These are phyloP conservation scores for Andrena chrysosceles DNA, from an alignment of 2,888 invertebrate species.

Conservation along the genomic window DNA sequence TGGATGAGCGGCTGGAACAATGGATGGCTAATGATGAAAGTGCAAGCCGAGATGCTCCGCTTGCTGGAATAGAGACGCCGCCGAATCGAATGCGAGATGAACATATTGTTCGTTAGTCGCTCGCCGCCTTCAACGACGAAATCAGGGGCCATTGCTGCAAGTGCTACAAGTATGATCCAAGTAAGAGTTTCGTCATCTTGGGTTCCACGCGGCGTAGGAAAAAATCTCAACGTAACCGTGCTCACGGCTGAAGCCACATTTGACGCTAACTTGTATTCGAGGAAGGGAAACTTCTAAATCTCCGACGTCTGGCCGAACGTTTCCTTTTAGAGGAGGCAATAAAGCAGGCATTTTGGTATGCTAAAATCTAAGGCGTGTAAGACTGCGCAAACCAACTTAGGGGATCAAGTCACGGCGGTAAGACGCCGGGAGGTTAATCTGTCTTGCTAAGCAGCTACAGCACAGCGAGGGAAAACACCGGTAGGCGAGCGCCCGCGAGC, in stretches of 20 bases:
- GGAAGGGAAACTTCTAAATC: no score
- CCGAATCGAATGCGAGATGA: conserved; percentile 61
- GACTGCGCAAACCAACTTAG: background rate
- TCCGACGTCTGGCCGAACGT: no score
- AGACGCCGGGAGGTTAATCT: conserved; percentile 37
- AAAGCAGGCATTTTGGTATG: background rate
- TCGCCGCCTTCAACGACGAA: conserved; percentile 26
- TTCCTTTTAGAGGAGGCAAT: background rate
- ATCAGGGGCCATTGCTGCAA: conserved; percentile 43
- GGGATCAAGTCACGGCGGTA: background rate
- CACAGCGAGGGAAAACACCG: conserved; percentile 37
- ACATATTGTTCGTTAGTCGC: conserved; percentile 65
- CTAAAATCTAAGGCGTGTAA: background rate
- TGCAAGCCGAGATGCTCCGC: conserved; percentile 58
- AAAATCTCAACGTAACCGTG: no score
- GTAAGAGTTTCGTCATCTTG: conserved; percentile 11
- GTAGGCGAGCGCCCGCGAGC: conserved; percentile 39
- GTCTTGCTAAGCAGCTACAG: conserved; percentile 1
- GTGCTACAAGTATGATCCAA: background rate
- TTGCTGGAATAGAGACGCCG: conserved; percentile 48
- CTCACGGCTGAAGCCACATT: no score
- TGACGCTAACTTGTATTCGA: no score
- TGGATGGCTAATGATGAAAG: conserved; percentile 72
- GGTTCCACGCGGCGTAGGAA: no score
- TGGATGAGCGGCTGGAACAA: conserved; percentile 69